Percentiles rank a stretch among this genome's conserved stretches.
phyloP scores from a whole-genome alignment of 2,888 invertebrate species.

The Thyatira batis region DNA sequence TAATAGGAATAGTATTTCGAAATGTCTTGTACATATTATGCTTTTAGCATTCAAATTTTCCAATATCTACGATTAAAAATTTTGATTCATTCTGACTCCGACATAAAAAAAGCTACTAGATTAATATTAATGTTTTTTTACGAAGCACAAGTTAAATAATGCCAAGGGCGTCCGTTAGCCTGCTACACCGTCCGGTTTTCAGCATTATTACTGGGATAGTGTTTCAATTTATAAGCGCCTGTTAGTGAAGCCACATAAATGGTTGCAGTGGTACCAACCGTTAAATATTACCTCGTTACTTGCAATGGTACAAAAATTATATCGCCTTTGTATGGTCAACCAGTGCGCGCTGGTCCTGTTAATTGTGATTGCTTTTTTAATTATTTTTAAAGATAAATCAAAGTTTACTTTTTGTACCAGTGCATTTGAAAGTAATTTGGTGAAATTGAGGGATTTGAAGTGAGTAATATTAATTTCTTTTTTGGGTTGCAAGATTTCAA shows the following conservation, averaged over 20 bases:
- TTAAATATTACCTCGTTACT: conserved; percentile 20
- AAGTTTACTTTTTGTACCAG: not conserved
- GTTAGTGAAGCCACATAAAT: conserved; percentile 12
- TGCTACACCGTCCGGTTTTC: conserved; percentile 13
- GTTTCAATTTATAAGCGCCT: conserved; percentile 29
- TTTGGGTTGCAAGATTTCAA: no score
- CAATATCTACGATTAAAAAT: not conserved
- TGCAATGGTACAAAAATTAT: conserved; percentile 19
- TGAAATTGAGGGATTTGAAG: not conserved
- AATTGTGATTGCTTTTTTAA: not conserved
- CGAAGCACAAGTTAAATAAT: conserved; percentile 26
- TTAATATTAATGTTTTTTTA: not conserved
- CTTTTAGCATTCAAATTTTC: no score
- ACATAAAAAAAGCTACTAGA: not conserved
- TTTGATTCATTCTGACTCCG: not conserved
- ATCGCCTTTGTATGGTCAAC: conserved; percentile 11
- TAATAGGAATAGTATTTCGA: no score
- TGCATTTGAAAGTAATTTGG: not conserved
- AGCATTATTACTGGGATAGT: conserved; percentile 16
- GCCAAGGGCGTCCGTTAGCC: conserved; percentile 43
- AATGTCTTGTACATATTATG: no score
- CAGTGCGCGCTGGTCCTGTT: not conserved
- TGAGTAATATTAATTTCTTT: no score
- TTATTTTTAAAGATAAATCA: not conserved
- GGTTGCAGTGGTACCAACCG: conserved; percentile 10